Evolutionary conservation across 2,113 vertebrate genomes (phyloP).

Genomic region (Urocolius indicus): DNA sequence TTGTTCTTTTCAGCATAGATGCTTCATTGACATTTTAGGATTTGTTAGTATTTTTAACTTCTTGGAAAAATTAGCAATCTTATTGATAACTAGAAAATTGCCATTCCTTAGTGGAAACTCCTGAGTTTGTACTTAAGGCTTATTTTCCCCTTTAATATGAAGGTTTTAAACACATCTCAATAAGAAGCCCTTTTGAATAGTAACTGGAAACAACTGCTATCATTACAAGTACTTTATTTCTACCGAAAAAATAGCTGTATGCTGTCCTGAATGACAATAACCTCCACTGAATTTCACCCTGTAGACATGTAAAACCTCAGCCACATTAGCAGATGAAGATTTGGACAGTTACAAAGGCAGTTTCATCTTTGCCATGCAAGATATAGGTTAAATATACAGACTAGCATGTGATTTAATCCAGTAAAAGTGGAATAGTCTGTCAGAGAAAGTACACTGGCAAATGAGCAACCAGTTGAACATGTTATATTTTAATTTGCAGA

Average conservation of each 20-base stretch:
- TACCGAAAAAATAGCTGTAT: background rate
- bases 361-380: background rate
- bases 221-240: background rate
- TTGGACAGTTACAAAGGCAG: background rate
- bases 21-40: background rate
- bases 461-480: constrained; percentile 85
- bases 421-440: constrained; percentile 24
- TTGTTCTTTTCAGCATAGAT: background rate
- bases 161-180: background rate
- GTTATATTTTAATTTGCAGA: constrained; percentile 99
- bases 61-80: background rate
- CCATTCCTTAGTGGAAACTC: background rate
- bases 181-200: constrained; percentile 5
- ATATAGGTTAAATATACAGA: constrained; percentile 1
- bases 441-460: constrained; percentile 72
- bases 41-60: background rate
- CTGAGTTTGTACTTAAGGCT: background rate
- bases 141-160: background rate
- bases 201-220: background rate
- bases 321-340: background rate
- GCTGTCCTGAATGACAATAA: background rate
- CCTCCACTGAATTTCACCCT: background rate
- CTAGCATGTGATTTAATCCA: background rate
- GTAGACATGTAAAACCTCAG: background rate
- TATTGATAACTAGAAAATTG: background rate